Conservation (phyloP, 2,113 vertebrate species). For the Passer domesticus region DNA sequence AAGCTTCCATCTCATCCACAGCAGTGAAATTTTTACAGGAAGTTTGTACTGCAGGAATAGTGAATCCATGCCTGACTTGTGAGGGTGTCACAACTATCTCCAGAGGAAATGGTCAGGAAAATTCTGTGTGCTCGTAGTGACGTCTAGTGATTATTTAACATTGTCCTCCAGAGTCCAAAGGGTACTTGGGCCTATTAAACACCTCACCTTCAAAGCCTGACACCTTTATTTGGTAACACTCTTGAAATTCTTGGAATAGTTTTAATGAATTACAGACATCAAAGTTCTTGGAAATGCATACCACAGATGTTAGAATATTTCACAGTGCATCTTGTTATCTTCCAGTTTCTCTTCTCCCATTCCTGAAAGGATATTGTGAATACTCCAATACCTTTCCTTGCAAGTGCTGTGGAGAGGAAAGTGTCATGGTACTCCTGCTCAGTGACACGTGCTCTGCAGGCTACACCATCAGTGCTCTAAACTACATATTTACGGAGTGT, state of each 20-base stretch:
- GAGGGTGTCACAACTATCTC: not conserved
- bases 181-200: rapidly evolving
- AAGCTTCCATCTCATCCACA: not conserved
- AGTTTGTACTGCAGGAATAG: not conserved
- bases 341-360: not conserved
- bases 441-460: not conserved
- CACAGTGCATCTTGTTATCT: not conserved
- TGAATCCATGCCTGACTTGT: rapidly evolving
- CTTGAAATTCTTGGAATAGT: not conserved
- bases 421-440: not conserved
- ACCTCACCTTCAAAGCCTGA: not conserved
- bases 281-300: not conserved
- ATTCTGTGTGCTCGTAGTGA: not conserved
- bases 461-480: not conserved
- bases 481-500: not conserved
- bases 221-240: not conserved
- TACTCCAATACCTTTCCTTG: not conserved
- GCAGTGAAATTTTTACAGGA: not conserved
- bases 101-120: not conserved
- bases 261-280: not conserved
- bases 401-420: not conserved
- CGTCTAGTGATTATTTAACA: not conserved
- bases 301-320: not conserved
- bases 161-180: not conserved
- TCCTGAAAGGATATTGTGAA: not conserved